Conservation (phyloP, 2,113 vertebrate species). For the Archilochus colubris region DNA sequence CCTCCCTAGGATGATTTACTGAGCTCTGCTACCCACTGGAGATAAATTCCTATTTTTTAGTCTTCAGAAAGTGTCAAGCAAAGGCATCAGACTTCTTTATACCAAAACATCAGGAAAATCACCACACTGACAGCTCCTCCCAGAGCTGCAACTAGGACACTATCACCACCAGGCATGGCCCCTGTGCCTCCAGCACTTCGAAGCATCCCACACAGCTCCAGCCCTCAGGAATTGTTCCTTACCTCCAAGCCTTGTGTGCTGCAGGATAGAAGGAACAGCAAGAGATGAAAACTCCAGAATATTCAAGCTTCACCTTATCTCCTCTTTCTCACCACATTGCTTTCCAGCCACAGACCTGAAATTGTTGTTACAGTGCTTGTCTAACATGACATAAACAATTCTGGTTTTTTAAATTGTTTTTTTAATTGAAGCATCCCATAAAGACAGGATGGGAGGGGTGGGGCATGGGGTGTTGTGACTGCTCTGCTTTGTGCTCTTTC, state of each 20-base stretch:
- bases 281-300: not conserved
- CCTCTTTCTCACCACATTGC: not conserved
- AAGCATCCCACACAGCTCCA: not conserved
- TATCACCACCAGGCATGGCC: rapidly evolving
- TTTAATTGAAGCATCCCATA: not conserved
- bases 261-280: not conserved
- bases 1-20: not conserved
- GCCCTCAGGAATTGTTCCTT: not conserved
- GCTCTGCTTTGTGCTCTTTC: not conserved
- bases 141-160: not conserved
- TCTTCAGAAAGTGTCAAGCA: not conserved
- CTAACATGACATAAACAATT: not conserved
- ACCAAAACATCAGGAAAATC: not conserved
- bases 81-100: not conserved
- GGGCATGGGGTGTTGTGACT: not conserved
- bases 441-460: not conserved
- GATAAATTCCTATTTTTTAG: not conserved
- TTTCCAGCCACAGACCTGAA: not conserved
- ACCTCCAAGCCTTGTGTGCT: not conserved
- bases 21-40: not conserved
- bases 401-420: not conserved
- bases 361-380: not conserved
- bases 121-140: not conserved
- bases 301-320: not conserved
- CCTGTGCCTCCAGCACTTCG: not conserved